Evolutionary conservation across 1,140 invertebrate genomes (phyloP).

Genomic region (Metopolophium dirhodum): DNA sequence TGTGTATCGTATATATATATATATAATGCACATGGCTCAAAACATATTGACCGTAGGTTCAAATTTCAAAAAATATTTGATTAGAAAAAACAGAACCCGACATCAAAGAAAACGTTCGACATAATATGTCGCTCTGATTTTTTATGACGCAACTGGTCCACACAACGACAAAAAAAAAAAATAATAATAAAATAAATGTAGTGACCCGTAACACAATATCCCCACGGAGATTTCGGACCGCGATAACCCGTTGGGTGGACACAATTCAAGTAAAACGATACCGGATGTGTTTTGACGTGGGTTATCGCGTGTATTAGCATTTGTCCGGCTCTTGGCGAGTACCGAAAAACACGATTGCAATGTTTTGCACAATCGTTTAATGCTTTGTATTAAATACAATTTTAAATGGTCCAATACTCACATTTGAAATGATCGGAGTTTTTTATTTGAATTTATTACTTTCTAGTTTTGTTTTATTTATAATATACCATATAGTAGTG

Average conservation of each 20-base stretch:
- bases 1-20: background rate
- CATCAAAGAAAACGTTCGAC: background rate
- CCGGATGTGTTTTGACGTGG: slow-evolving; percentile 40
- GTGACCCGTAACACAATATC: background rate
- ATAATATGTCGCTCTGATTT: background rate
- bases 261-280: slow-evolving; percentile 19
- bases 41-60: background rate
- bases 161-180: background rate
- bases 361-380: background rate
- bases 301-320: slow-evolving; percentile 12
- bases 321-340: background rate
- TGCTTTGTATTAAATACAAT: background rate
- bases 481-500: background rate
- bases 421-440: background rate
- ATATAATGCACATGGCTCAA: background rate
- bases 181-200: background rate
- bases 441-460: background rate
- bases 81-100: background rate
- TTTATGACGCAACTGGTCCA: background rate
- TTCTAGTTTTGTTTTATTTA: background rate
- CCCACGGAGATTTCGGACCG: background rate
- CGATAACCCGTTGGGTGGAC: background rate
- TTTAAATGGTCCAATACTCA: background rate
- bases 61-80: background rate
- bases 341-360: background rate